Base-by-base conservation (phyloP, 2,888 invertebrate genomes). In the Psylliodes chrysocephalus region DNA sequence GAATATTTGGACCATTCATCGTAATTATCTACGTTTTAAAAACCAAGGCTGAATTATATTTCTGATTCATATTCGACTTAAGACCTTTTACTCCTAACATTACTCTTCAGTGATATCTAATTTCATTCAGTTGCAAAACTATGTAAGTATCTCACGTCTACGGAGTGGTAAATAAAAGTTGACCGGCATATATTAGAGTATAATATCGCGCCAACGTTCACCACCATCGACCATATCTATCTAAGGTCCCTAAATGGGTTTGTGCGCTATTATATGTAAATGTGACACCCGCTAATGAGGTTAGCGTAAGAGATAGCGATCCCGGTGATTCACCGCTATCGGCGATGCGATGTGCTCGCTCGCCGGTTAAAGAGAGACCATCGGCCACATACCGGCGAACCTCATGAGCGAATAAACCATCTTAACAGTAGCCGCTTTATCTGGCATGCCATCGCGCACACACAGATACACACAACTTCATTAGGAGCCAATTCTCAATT, bases 251-350 rank as follows among this genome's bases (percentile, higher is more conserved):
- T 68, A 72, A 73, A 73, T 69, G 73, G 73, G 63, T 67, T 57
- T 57, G 61, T 55, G 71, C 40, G 30, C 73, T 69, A 76, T 76
- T 76, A 76, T 76, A 76, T 77, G 77, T 76, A 77, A 77, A 77
- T 77, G 75, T 73, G 76, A 77, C 76, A 76, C 74, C 75, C 75
- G 76, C 75, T 77, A 77, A 77, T 77, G 76, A 77, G 76, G 73
- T 71, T 71, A 71, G 67, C 63, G 69, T 60, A 74, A 69, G 73
- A 71, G 74, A 76, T 75, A 74, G 68, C 67, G 74, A 75, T 73
- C 74, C 74, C 70, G 67, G 68, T 70, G 71, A 69, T 71, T 46
- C 67, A 66, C 70, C 71, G 71, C 69, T 64, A 66, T 64, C 63
- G 33, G 49, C 42, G 33, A 38, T 46, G 38, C 38, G 14, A 38